Conservation (phyloP, 2,113 vertebrate genomes). For the Ardeotis arabs region DNA sequence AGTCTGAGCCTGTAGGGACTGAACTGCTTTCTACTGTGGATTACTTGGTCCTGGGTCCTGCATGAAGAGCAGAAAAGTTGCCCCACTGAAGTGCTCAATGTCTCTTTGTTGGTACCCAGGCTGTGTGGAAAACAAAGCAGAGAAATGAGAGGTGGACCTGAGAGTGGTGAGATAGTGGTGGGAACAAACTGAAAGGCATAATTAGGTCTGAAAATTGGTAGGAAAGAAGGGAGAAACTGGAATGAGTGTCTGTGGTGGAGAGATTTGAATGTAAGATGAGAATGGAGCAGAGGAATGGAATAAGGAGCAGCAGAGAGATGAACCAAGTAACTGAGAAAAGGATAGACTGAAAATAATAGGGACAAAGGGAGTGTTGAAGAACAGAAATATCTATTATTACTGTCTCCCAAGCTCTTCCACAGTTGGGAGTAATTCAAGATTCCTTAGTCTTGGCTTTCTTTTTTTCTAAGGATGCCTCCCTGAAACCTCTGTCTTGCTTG, state of each 20-base stretch:
- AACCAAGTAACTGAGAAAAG: background rate
- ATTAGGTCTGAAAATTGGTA: background rate
- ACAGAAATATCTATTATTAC: background rate
- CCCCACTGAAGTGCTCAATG: background rate
- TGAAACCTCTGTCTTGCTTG: background rate
- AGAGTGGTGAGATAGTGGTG: background rate
- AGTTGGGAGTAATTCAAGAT: background rate
- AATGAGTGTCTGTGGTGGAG: background rate
- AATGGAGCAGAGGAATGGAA: background rate
- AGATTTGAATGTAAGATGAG: background rate
- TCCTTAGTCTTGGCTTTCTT: background rate
- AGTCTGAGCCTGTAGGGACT: background rate
- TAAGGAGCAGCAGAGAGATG: background rate
- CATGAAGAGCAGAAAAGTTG: background rate
- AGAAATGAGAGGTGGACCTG: background rate
- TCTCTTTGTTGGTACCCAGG: background rate
- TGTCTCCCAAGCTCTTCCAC: background rate
- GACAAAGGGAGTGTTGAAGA: background rate
- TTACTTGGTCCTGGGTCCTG: fast-evolving
- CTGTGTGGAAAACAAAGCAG: background rate
- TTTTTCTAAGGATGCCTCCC: background rate
- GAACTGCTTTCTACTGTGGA: background rate
- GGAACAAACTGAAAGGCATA: background rate
- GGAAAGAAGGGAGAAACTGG: background rate
- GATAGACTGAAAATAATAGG: background rate